Conservation (phyloP, 2,113 vertebrate species). For the Cariama cristata region DNA sequence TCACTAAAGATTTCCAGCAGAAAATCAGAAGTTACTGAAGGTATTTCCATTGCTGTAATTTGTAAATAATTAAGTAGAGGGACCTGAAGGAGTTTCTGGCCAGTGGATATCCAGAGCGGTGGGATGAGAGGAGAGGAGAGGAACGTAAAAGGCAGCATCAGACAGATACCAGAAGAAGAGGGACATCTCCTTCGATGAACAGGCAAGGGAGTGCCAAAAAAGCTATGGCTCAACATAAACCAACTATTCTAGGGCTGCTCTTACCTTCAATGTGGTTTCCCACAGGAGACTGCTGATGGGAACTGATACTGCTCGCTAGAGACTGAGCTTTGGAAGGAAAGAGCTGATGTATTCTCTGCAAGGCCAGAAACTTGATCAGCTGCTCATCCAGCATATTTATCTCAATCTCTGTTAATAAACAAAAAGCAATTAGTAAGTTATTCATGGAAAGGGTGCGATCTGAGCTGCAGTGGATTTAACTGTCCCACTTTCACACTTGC, state of each 20-base stretch:
- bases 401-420: conserved; percentile 86
- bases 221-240: not conserved
- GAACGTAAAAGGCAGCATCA: not conserved
- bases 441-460: not conserved
- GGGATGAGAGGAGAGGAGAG: not conserved
- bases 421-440: conserved; percentile 63
- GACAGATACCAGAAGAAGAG: not conserved
- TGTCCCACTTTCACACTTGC: not conserved
- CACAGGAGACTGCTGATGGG: conserved; percentile 73
- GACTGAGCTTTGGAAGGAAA: conserved; percentile 86
- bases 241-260: conserved; percentile 12
- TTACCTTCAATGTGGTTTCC: conserved; percentile 81
- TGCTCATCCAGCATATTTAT: conserved; percentile 92
- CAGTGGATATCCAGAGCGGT: not conserved
- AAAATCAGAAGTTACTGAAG: not conserved
- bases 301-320: conserved; percentile 69
- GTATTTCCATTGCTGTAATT: not conserved
- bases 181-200: not conserved
- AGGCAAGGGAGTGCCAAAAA: not conserved
- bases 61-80: not conserved
- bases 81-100: not conserved
- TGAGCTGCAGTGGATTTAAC: not conserved
- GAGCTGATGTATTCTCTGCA: conserved; percentile 96
- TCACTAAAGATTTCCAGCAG: not conserved
- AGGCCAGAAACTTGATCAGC: conserved; percentile 92